These are phyloP conservation scores for Pachyuromys duprasi DNA, from an alignment of 2,797 vertebrate genomes.

Conservation along the genomic window DNA sequence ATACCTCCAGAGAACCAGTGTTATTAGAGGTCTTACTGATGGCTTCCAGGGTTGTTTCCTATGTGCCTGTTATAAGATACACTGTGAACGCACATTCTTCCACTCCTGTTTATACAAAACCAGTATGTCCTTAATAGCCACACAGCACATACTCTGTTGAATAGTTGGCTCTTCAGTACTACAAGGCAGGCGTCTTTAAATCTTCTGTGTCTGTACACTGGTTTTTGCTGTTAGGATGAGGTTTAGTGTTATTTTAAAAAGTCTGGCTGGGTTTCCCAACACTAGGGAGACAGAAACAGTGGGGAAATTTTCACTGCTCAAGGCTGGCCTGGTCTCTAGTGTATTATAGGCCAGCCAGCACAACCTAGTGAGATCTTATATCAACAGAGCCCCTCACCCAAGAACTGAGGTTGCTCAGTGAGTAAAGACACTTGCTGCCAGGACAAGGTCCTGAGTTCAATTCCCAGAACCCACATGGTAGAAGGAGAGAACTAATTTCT, in stretches of 20 bases:
- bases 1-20: neutral
- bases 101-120: neutral
- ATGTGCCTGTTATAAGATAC: neutral
- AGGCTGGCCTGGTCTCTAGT: neutral
- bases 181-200: neutral
- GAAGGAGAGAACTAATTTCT: neutral
- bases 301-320: neutral
- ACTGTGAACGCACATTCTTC: neutral
- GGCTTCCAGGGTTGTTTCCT: neutral
- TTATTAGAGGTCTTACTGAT: neutral
- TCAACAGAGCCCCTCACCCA: neutral
- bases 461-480: neutral
- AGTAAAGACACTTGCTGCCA: neutral
- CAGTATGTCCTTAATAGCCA: neutral
- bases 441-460: neutral
- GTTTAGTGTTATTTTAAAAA: neutral
- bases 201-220: neutral
- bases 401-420: neutral
- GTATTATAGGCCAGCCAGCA: neutral
- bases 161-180: neutral
- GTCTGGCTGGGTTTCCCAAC: neutral
- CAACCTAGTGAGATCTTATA: neutral
- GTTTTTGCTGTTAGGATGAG: slow-evolving; percentile 40
- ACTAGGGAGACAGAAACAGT: neutral
- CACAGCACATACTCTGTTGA: neutral